Base-by-base conservation (phyloP, 2,797 vertebrate species). In the Ambastaia sidthimunki region DNA sequence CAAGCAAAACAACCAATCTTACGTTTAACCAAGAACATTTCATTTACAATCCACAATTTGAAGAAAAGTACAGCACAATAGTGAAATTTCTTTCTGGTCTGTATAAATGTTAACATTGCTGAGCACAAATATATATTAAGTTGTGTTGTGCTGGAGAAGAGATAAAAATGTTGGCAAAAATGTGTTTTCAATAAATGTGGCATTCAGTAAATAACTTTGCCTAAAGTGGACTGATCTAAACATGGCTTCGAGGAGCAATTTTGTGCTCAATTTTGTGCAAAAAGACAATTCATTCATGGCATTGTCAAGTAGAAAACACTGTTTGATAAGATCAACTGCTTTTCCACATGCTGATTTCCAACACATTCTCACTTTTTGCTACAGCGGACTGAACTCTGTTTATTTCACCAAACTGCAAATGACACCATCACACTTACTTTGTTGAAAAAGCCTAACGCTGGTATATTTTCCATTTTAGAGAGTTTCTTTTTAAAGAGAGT, bases 141-240 rank as follows among this genome's bases (percentile, higher is more conserved):
- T 65, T 34, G 15, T 18, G 7, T 16, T 37, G 16, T 25, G 15
- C 19, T 23, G 18, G 4, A n/a, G 9, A 16, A 65, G 62, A 65
- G 31, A 65, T 65, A 37, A 37, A 65, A 34, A 34, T 34, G 60
- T 63, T 37, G 9, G 21, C 66, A 21, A 3, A n/a, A 48, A n/a
- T 55, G 57, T 67, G 15, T 44, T 28, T 28, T 28, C 28, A 28
- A 28, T 28, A 28, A 28, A 28, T 28, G 28, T 77, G 73, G 68
- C 54, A 67, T 69, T 76, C 67, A 80, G 67, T 60, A 72, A 79
- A 74, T 28, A 76, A 70, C 34, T 76, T 23, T 15, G 28, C 63
- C 63, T 69, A 18, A 62, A 68, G 23, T 19, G 65, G 55, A 66
- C 59, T 60, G 48, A 60, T 41, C 41, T 16, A 71, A 74, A 80